Evolutionary conservation across 1,140 invertebrate species (phyloP).

Genomic region (Sycophila sp.): DNA sequence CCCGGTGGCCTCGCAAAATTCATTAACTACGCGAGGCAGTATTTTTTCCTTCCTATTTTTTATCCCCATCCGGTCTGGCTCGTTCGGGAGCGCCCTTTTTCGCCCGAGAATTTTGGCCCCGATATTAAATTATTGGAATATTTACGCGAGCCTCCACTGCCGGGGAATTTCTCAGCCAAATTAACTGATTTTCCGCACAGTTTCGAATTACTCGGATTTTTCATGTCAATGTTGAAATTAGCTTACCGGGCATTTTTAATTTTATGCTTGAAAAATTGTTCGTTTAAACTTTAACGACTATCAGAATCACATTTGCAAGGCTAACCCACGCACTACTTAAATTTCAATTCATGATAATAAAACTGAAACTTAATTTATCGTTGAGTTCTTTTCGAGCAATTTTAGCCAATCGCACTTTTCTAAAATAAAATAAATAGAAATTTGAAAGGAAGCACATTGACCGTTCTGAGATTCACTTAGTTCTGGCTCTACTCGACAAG

Average conservation of each 20-base stretch:
- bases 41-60: neutral
- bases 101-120: neutral
- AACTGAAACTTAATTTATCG: too few relatives aligned
- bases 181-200: neutral
- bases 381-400: too few relatives aligned
- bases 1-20: constrained; percentile 24
- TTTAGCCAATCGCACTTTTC: too few relatives aligned
- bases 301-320: too few relatives aligned
- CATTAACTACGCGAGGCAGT: constrained; percentile 6
- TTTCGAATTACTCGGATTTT: neutral
- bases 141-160: constrained; percentile 13
- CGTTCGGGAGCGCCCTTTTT: neutral
- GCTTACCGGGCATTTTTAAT: too few relatives aligned
- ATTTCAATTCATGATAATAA: neutral
- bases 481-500: too few relatives aligned
- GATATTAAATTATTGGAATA: constrained; percentile 28
- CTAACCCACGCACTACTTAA: neutral
- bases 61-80: neutral
- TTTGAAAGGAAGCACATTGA: too few relatives aligned
- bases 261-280: too few relatives aligned
- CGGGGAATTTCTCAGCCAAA: neutral
- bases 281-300: too few relatives aligned
- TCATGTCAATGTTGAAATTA: too few relatives aligned
- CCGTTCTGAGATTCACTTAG: too few relatives aligned
- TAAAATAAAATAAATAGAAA: too few relatives aligned